Percentiles rank a stretch among this genome's conserved stretches.
These are phyloP conservation scores for Mythimna loreyi DNA, from an alignment of 2,888 invertebrate genomes.

Conservation along the genomic window DNA sequence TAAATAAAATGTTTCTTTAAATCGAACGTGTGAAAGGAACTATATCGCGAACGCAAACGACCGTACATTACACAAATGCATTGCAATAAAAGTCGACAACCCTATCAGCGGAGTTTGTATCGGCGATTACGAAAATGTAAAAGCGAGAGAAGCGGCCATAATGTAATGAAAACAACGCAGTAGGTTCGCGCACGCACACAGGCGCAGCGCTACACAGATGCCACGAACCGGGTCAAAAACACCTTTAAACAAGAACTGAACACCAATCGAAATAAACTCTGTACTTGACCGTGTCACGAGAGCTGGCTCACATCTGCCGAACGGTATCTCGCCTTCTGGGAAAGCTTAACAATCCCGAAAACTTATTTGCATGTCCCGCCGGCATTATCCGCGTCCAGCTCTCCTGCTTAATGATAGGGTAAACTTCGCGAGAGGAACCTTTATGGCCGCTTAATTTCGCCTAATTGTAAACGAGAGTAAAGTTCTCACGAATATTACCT, in stretches of 20 bases:
- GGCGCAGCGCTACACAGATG: conserved; percentile 73
- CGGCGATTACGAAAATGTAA: conserved; percentile 89
- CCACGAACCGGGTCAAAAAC: conserved; percentile 89
- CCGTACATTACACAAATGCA: conserved; percentile 68
- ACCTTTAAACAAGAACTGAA: conserved; percentile 88
- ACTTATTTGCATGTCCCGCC: conserved; percentile 88
- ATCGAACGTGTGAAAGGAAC: conserved; percentile 67
- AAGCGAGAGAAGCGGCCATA: conserved; percentile 88
- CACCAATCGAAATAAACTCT: conserved; percentile 87
- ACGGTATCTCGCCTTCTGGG: conserved; percentile 89
- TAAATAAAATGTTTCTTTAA: conserved; percentile 26
- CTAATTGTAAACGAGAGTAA: conserved; percentile 85
- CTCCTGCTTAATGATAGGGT: conserved; percentile 86
- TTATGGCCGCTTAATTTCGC: conserved; percentile 85
- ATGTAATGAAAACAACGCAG: conserved; percentile 88
- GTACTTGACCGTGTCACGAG: conserved; percentile 89
- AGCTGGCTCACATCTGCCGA: conserved; percentile 86
- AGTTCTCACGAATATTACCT: conserved; percentile 89
- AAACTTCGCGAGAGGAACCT: conserved; percentile 83
- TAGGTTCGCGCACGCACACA: conserved; percentile 81
- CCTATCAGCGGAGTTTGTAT: conserved; percentile 83
- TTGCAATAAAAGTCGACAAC: conserved; percentile 77
- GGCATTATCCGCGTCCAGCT: conserved; percentile 83
- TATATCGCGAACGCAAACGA: conserved; percentile 58
- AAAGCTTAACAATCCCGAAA: conserved; percentile 88